A percentile compares a stretch with the other conserved stretches of the same genome.
Conservation (phyloP, 2,113 vertebrate species). For the Pelusios castaneus region DNA sequence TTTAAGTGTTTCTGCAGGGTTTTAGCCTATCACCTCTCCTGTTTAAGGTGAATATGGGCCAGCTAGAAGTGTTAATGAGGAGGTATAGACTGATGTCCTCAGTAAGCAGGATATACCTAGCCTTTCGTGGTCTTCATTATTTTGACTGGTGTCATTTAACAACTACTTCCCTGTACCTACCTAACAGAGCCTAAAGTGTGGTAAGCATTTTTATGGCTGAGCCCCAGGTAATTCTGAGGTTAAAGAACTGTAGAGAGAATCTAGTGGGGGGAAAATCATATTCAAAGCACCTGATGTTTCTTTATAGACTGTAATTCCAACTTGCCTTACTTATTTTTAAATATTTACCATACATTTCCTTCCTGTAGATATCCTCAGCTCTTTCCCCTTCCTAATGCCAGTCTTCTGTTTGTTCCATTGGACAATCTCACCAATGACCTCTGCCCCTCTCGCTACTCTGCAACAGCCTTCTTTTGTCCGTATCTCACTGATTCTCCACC, state of each 20-base stretch:
- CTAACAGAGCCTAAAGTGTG: not conserved
- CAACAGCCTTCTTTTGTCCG: not conserved
- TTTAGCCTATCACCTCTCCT: not conserved
- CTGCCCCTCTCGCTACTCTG: not conserved
- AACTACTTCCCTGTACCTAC: not conserved
- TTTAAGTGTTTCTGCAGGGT: not conserved
- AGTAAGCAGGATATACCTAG: not conserved
- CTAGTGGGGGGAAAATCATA: not conserved
- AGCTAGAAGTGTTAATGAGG: not conserved
- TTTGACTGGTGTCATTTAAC: not conserved
- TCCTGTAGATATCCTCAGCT: not conserved
- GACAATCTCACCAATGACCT: not conserved
- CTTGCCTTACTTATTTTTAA: not conserved
- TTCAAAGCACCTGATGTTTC: not conserved
- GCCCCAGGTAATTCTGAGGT: not conserved
- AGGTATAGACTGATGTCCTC: not conserved
- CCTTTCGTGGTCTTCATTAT: not conserved
- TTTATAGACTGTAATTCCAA: not conserved
- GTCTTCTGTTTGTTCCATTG: not conserved
- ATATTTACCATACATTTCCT: not conserved
- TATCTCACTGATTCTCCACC: not conserved
- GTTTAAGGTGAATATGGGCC: not conserved
- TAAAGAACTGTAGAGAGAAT: not conserved
- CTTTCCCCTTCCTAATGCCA: not conserved
- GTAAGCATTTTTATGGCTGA: not conserved